Evolutionary conservation across 2,888 invertebrate genomes (phyloP).

Genomic region (Nomada flava): DNA sequence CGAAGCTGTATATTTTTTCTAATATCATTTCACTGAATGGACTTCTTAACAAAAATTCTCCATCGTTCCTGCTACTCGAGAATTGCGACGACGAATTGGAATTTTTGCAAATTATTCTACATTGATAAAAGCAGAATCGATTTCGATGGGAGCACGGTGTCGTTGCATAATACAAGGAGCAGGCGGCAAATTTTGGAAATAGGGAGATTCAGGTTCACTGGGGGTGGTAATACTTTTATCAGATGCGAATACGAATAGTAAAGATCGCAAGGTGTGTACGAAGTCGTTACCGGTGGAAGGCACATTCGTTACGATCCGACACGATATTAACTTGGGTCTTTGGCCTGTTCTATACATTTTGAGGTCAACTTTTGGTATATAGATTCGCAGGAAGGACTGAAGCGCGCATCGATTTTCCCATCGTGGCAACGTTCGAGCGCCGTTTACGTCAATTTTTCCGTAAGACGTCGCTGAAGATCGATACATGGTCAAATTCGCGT

Average conservation of each 20-base stretch:
- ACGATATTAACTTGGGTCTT: conserved; percentile 56
- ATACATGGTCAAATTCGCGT: conserved; percentile 44
- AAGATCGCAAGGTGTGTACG: neutral
- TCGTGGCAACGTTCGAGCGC: conserved; percentile 52
- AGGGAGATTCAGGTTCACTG: neutral
- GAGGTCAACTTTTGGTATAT: conserved; percentile 69
- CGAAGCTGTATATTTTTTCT: neutral
- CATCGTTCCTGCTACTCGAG: too few relatives aligned
- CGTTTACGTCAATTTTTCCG: conserved; percentile 60
- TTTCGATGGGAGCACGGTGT: conserved; percentile 1
- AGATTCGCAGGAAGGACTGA: conserved; percentile 66
- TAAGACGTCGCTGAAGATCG: conserved; percentile 54
- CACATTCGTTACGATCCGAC: conserved; percentile 14
- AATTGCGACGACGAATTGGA: conserved; percentile 11
- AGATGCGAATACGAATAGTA: neutral
- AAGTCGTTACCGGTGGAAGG: neutral
- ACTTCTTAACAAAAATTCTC: too few relatives aligned
- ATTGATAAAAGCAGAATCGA: conserved; percentile 42
- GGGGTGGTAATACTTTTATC: neutral
- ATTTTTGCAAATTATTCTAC: conserved; percentile 30
- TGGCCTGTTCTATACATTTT: conserved; percentile 64
- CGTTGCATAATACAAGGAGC: conserved; percentile 27
- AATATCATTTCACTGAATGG: neutral
- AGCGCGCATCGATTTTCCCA: conserved; percentile 74
- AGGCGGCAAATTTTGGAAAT: neutral